Evolutionary conservation across 2,888 invertebrate genomes (phyloP).

Genomic region (Caenorhabditis angaria): DNA sequence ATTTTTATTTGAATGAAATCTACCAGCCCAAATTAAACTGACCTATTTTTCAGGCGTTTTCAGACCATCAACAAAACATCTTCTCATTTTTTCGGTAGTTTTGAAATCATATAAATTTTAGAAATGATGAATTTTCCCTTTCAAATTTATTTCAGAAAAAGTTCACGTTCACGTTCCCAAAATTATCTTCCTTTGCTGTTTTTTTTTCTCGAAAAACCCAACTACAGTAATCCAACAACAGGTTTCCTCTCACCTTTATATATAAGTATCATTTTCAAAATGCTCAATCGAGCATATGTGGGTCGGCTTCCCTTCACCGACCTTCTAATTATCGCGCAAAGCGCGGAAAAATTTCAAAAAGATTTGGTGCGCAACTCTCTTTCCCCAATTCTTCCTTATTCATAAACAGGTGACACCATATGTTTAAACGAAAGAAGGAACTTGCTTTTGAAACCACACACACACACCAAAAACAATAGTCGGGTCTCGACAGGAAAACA

Average conservation of each 20-base stretch:
- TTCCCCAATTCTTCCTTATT: not conserved
- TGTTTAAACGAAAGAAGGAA: not conserved
- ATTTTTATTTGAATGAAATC: too few relatives aligned
- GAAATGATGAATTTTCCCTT: too few relatives aligned
- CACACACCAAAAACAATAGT: not conserved
- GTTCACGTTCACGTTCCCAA: too few relatives aligned
- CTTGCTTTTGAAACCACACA: not conserved
- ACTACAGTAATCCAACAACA: too few relatives aligned
- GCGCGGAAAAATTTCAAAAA: not conserved
- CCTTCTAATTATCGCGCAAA: not conserved
- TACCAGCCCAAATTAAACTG: too few relatives aligned
- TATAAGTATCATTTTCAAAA: not conserved
- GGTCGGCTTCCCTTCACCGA: not conserved
- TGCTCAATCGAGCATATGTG: constrained; percentile 4
- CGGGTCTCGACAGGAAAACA: not conserved
- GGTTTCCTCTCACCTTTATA: not conserved
- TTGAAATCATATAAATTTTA: too few relatives aligned
- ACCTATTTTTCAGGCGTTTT: too few relatives aligned
- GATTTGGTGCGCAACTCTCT: not conserved
- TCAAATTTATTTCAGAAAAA: too few relatives aligned
- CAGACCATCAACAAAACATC: too few relatives aligned
- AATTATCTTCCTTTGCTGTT: too few relatives aligned
- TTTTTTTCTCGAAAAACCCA: too few relatives aligned
- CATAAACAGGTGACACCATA: not conserved
- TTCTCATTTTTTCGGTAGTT: too few relatives aligned